Percentiles rank a stretch among this genome's conserved stretches.
Evolutionary conservation across 2,797 vertebrate genomes (phyloP).

Genomic region (Neomorphus geoffroyi): DNA sequence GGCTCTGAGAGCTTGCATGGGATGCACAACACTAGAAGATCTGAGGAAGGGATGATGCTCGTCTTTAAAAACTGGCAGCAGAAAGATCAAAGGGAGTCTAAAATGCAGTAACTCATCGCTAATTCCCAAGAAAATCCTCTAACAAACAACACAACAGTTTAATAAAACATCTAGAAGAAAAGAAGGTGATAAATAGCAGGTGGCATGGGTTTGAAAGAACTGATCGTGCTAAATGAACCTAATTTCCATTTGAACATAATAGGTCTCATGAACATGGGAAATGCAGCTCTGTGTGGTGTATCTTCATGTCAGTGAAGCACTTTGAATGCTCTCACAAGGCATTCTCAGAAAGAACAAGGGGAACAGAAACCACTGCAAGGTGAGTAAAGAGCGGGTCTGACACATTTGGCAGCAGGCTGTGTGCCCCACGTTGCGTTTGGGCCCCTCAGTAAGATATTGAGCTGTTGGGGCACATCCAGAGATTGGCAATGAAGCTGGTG

Average conservation of each 20-base stretch:
- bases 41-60: background rate
- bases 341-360: background rate
- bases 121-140: background rate
- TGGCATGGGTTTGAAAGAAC: background rate
- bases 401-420: background rate
- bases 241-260: background rate
- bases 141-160: background rate
- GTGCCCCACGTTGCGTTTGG: too few relatives aligned
- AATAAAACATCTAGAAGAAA: background rate
- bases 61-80: background rate
- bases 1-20: background rate
- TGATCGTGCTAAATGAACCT: background rate
- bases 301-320: background rate
- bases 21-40: fast-evolving
- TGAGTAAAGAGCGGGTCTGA: background rate
- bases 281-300: background rate
- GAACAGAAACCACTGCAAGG: background rate
- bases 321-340: background rate
- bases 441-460: too few relatives aligned
- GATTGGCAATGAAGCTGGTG: too few relatives aligned
- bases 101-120: background rate
- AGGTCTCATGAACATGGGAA: background rate
- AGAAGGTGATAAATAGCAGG: background rate
- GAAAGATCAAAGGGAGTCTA: background rate
- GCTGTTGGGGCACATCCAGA: too few relatives aligned